Evolutionary conservation across 2,113 vertebrate species (phyloP).

Genomic region (Hepsetus odoe): DNA sequence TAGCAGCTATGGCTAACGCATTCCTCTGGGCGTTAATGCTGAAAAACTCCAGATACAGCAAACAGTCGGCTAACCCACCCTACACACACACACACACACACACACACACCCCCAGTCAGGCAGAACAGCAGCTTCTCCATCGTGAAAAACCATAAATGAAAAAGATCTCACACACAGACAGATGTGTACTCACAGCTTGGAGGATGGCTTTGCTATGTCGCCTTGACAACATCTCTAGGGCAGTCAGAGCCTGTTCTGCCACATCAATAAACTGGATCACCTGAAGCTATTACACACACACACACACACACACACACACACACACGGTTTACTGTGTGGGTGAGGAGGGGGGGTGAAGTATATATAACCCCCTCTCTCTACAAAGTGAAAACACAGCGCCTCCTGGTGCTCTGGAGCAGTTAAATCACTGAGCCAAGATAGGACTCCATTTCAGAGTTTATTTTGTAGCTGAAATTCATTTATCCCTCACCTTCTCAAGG

Average conservation of each 20-base stretch:
- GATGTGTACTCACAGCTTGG: conserved; percentile 87
- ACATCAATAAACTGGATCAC: conserved; percentile 99
- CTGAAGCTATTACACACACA: conserved; percentile 81
- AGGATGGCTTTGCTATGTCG: conserved; percentile 99
- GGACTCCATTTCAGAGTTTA: no score
- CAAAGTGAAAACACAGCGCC: no score
- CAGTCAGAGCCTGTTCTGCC: conserved; percentile 96
- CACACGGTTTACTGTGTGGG: no score
- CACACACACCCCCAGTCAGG: background rate
- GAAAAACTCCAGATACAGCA: conserved; percentile 98
- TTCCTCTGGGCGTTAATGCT: conserved; percentile 99
- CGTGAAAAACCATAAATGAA: no score
- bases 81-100: conserved; percentile 58
- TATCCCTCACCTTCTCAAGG: conserved; percentile 88
- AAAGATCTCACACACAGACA: no score
- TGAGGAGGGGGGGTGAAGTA: no score
- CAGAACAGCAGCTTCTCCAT: no score
- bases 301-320: no score
- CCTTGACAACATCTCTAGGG: conserved; percentile 96
- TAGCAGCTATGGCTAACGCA: conserved; percentile 95
- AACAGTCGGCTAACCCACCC: conserved; percentile 95
- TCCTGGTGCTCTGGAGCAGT: no score
- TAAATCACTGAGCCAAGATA: no score
- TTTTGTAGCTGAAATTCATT: background rate
- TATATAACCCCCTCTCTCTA: no score